phyloP scores from a whole-genome alignment of 2,797 vertebrate species.

The Alfaro cultratus region DNA sequence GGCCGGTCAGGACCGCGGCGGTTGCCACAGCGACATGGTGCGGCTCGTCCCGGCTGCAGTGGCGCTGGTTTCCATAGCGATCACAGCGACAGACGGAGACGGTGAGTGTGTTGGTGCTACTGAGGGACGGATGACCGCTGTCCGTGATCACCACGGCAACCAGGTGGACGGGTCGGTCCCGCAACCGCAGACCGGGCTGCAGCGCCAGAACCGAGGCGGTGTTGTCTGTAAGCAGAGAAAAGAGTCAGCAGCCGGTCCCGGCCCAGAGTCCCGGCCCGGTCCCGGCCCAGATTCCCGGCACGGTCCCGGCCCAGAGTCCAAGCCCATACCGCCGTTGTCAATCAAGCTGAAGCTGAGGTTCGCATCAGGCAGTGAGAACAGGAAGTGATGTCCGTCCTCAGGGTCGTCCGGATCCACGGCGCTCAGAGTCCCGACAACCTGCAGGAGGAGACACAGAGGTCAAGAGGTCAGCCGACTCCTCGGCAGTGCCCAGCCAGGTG shows the following conservation, averaged over 20 bases:
- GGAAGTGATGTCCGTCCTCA: constrained; percentile 88
- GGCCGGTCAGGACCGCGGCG: constrained; percentile 80
- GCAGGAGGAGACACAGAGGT: constrained; percentile 7
- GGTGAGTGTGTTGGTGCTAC: constrained; percentile 89
- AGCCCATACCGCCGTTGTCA: constrained; percentile 45
- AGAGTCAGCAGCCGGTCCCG: background rate
- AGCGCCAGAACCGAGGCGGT: constrained; percentile 25
- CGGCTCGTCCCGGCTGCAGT: background rate
- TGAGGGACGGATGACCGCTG: constrained; percentile 83
- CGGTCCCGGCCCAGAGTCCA: background rate
- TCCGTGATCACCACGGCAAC: constrained; percentile 88
- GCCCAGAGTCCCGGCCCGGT: background rate
- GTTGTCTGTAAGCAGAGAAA: constrained; percentile 46
- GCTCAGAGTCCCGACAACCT: constrained; percentile 92
- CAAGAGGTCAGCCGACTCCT: background rate
- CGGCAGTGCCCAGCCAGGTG: background rate
- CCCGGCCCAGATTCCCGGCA: background rate
- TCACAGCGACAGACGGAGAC: constrained; percentile 87
- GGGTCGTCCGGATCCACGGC: constrained; percentile 91
- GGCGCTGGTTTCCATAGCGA: constrained; percentile 55
- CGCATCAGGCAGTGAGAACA: constrained; percentile 82
- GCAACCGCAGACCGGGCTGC: constrained; percentile 11
- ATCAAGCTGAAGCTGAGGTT: constrained; percentile 44
- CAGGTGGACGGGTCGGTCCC: constrained; percentile 63
- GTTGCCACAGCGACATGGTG: constrained; percentile 78